Evolutionary conservation across 1,140 invertebrate species (phyloP).

Genomic region (Drosophila pandora): DNA sequence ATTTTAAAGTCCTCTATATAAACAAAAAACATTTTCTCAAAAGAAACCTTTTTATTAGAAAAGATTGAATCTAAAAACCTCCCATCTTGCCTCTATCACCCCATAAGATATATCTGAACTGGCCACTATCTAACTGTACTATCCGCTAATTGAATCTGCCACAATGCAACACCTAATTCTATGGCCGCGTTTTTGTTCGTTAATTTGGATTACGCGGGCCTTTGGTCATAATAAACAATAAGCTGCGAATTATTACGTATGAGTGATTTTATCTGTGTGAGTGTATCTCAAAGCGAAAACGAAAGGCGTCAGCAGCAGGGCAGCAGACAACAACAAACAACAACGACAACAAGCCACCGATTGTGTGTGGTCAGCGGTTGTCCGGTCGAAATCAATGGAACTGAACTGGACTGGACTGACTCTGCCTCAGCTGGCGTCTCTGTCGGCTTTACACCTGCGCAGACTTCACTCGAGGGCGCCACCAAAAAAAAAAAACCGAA

Average conservation of each 20-base stretch:
- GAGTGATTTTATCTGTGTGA: conserved; percentile 30
- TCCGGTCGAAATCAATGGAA: conserved; percentile 22
- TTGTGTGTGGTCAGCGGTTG: conserved; percentile 45
- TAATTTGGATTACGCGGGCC: conserved; percentile 43
- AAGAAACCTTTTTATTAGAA: too few species aligned
- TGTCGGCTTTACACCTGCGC: conserved; percentile 42
- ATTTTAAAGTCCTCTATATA: too few species aligned
- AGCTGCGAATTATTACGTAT: conserved; percentile 73
- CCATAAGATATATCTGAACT: too few species aligned
- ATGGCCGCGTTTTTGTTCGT: conserved; percentile 19
- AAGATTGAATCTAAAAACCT: too few species aligned
- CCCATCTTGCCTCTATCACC: not conserved
- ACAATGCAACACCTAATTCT: conserved; percentile 39
- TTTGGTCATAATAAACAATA: conserved; percentile 66
- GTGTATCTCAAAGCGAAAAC: conserved; percentile 57
- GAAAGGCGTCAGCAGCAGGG: conserved; percentile 49
- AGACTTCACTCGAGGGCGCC: conserved; percentile 20
- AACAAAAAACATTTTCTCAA: too few species aligned
- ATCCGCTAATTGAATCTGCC: conserved; percentile 7
- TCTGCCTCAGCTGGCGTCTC: conserved; percentile 5
- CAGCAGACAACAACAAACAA: conserved; percentile 25
- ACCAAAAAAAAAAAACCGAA: conserved; percentile 3
- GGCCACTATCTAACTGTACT: too few species aligned
- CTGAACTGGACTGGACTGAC: not conserved
- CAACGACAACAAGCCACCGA: conserved; percentile 25